phyloP scores from a whole-genome alignment of 2,113 vertebrate genomes.

The Stercorarius parasiticus region DNA sequence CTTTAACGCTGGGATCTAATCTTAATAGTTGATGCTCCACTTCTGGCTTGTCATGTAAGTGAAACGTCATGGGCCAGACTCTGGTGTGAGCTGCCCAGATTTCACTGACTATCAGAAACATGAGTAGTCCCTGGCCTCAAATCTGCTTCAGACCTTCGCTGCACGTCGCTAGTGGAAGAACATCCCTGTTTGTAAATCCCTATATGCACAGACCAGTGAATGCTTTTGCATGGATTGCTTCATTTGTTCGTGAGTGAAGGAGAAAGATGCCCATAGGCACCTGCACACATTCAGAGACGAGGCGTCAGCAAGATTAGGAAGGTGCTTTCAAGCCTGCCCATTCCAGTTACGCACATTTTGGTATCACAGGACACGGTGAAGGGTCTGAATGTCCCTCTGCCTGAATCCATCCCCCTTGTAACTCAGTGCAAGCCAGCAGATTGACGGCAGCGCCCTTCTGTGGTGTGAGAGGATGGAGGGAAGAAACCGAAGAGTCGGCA shows the following conservation, averaged over 20 bases:
- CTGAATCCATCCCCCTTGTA: not conserved
- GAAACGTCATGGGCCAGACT: not conserved
- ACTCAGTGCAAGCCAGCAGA: not conserved
- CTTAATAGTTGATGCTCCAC: not conserved
- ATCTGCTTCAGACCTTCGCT: not conserved
- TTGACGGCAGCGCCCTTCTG: not conserved
- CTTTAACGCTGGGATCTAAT: not conserved
- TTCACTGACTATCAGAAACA: not conserved
- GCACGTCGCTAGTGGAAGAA: not conserved
- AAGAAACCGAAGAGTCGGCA: not conserved
- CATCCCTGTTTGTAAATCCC: not conserved
- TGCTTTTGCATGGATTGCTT: not conserved
- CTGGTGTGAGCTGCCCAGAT: not conserved
- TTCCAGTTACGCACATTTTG: not conserved
- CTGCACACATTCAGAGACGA: not conserved
- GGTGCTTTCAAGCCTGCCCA: fast-evolving
- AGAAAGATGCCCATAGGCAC: not conserved
- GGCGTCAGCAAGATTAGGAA: not conserved
- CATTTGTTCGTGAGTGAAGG: not conserved
- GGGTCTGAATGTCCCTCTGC: not conserved
- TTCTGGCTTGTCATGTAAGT: not conserved
- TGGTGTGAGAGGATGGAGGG: not conserved
- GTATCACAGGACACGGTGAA: no score
- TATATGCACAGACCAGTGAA: fast-evolving
- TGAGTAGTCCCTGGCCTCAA: not conserved